phyloP scores from a whole-genome alignment of 2,113 vertebrate genomes.

The Toxostoma redivivum region DNA sequence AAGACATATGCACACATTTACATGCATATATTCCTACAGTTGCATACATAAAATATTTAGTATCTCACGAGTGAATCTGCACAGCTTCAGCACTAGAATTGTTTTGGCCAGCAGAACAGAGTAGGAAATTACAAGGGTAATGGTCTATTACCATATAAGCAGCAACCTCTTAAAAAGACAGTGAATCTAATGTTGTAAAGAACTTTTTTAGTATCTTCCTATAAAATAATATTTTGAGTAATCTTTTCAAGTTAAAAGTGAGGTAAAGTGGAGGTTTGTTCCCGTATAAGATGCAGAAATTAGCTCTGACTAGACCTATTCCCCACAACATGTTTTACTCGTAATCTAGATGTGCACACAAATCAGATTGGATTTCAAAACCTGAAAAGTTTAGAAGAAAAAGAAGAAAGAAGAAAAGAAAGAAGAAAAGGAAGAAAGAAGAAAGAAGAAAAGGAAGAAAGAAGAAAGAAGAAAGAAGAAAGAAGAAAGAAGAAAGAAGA shows the following conservation, averaged over 20 bases:
- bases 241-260: background rate
- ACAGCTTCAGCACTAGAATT: background rate
- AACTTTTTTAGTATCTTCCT: background rate
- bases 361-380: background rate
- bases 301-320: background rate
- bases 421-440: too few relatives aligned
- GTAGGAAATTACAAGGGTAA: background rate
- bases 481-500: too few relatives aligned
- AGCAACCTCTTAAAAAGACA: background rate
- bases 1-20: background rate
- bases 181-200: background rate
- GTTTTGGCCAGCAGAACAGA: background rate
- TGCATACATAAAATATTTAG: background rate
- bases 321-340: background rate
- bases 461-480: too few relatives aligned
- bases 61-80: background rate
- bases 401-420: background rate
- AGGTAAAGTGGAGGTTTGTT: background rate
- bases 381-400: background rate
- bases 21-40: background rate
- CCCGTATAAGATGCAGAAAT: background rate
- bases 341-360: background rate
- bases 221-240: background rate
- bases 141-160: background rate
- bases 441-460: background rate